Evolutionary conservation across 1,140 invertebrate species (phyloP), one percentile per base, ranked within the genome.

Genomic region (Macrocentrus cingulum): DNA sequence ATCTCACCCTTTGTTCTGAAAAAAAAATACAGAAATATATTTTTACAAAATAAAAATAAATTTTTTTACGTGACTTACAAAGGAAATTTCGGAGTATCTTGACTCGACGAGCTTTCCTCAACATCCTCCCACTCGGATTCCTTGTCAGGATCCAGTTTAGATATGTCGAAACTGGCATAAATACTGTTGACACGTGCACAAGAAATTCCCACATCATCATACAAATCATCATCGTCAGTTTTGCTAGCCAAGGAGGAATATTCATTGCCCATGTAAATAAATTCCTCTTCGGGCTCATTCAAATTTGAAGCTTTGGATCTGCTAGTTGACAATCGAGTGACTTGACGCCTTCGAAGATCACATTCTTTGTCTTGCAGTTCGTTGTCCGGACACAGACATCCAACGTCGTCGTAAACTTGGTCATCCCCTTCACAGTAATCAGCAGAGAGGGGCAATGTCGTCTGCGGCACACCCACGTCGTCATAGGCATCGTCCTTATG

Each of bases 41-140:
- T 29, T 29, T 29, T 4, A 29, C 4, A 4, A 29, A 9, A 29
- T 29, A 29, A 29, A 29, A 29, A 29, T 4, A 29, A 29, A 29
- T 29, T 5, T 29, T 29, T 29, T 39, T 39, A 39, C 36, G 15
- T 39, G 11, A n/a, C 15, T 29, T 29, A 9, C 8, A 3, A 39
- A 15, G 8, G 7, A 39, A 2, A 39, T 37, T 49, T 49, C 7
- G 45, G 18, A 13, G 42, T 15, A 8, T 18, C 45, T n/a, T 29
- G 25, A 23, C 45, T 13, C 22, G 57, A 41, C 6, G 56, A 44
- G 8, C 59, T 22, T 6, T 74, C 72, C 5, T 75, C 74, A n/a
- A 76, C 48, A 45, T 79, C 71, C 55, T 71, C 71, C 69, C 69
- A 73, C 60, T 76, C 71, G 19, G 70, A 72, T 60, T 77, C 72